A percentile compares a stretch with the other conserved stretches of the same genome.
Evolutionary conservation across 2,888 invertebrate species (phyloP).

Genomic region (Noctua pronuba): DNA sequence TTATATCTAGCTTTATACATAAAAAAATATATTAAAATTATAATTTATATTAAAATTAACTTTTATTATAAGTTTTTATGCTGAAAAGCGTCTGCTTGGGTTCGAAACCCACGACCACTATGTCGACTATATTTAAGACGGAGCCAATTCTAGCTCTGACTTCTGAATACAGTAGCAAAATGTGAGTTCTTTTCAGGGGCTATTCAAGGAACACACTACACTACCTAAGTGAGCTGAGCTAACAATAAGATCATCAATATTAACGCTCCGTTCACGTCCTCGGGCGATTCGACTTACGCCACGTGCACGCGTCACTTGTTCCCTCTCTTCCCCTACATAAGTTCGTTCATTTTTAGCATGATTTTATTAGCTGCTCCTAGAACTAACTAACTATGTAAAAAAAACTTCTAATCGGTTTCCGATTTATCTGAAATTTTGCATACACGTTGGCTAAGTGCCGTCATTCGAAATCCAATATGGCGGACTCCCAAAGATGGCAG

Average conservation of each 20-base stretch:
- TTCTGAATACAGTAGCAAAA: not conserved
- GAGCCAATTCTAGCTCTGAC: not conserved
- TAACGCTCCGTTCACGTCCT: not conserved
- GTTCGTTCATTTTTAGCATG: not conserved
- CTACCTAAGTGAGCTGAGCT: not conserved
- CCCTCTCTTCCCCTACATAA: not conserved
- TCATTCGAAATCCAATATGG: too few species aligned
- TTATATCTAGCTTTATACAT: too few species aligned
- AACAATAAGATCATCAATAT: not conserved
- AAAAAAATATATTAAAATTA: too few species aligned
- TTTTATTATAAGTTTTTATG: too few species aligned
- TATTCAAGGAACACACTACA: not conserved
- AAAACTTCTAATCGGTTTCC: not conserved
- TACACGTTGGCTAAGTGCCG: not conserved
- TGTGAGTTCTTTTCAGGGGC: not conserved
- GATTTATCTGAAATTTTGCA: not conserved
- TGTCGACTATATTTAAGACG: not conserved
- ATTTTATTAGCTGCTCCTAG: too few species aligned
- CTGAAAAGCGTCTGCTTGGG: too few species aligned
- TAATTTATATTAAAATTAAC: too few species aligned
- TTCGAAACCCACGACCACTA: too few species aligned
- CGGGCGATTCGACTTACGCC: not conserved
- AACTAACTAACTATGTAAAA: too few species aligned
- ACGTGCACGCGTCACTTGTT: not conserved
- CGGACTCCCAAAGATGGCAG: not conserved